Evolutionary conservation across 2,888 invertebrate species (phyloP).

Genomic region (Arctia plantaginis): DNA sequence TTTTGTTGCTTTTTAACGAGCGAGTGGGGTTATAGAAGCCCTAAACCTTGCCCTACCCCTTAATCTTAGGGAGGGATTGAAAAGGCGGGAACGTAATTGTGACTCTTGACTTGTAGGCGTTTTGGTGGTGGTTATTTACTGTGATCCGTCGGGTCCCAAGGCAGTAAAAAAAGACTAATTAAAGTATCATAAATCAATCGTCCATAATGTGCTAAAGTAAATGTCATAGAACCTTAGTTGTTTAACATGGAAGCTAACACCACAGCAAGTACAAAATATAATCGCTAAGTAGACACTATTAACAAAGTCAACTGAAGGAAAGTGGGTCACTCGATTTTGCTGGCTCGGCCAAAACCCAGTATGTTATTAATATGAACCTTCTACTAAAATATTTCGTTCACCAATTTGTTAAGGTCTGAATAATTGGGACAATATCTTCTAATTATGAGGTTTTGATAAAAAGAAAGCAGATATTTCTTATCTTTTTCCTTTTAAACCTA

Average conservation of each 20-base stretch:
- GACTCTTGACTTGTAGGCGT: too few species aligned
- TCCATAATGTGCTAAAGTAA: not conserved
- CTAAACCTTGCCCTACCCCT: too few species aligned
- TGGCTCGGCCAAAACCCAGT: constrained; percentile 36
- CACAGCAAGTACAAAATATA: constrained; percentile 6
- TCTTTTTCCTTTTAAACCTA: not conserved
- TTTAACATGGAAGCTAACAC: constrained; percentile 2
- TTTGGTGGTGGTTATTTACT: too few species aligned
- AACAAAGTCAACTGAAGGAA: constrained; percentile 25
- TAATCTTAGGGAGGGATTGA: too few species aligned
- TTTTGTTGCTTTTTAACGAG: too few species aligned
- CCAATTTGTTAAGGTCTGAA: constrained; percentile 34
- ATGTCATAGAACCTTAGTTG: not conserved
- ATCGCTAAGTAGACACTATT: constrained; percentile 18
- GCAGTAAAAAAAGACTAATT: not conserved
- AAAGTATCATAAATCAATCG: not conserved
- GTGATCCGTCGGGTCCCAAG: too few species aligned
- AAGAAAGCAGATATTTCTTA: not conserved
- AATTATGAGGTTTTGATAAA: constrained; percentile 30
- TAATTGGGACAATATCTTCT: constrained; percentile 28
- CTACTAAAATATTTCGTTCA: constrained; percentile 26
- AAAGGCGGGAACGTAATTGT: too few species aligned
- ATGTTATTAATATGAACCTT: constrained; percentile 45
- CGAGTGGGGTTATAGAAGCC: too few species aligned
- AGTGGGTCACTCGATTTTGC: constrained; percentile 38